Percentiles rank a stretch among this genome's conserved stretches.
These are phyloP conservation scores for Panagrolaimus sp. DNA, from an alignment of 1,140 invertebrate genomes.

Conservation along the genomic window DNA sequence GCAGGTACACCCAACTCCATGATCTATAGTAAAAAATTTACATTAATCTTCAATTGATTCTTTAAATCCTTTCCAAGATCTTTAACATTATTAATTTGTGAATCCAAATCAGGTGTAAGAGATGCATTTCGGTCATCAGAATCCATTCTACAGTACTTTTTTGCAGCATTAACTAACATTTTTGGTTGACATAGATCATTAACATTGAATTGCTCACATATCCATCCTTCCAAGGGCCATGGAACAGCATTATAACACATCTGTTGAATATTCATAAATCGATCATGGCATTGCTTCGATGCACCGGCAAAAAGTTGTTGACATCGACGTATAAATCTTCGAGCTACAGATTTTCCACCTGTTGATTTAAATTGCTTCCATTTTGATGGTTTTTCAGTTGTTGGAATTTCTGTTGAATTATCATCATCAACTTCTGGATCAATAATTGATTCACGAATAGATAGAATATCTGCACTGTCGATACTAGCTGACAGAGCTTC, in stretches of 20 bases:
- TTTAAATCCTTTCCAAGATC: constrained; percentile 23
- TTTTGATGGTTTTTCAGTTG: neutral
- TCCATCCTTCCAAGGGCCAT: constrained; percentile 17
- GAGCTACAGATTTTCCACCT: neutral
- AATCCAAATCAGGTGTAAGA: no score
- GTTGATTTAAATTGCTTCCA: neutral
- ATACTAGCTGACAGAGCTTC: constrained; percentile 25
- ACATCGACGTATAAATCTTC: neutral
- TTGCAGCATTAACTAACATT: constrained; percentile 7
- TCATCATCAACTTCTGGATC: constrained; percentile 7
- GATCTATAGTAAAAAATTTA: constrained; percentile 12
- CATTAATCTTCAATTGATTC: constrained; percentile 31
- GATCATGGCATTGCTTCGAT: constrained; percentile 12
- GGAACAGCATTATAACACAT: constrained; percentile 29
- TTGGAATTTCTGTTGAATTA: constrained; percentile 17
- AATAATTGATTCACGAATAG: neutral
- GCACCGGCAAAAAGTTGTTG: constrained; percentile 6
- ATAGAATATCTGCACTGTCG: constrained; percentile 13
- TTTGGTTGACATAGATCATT: constrained; percentile 23
- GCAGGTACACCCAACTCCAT: no score
- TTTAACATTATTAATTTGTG: constrained; percentile 24
- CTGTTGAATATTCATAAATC: constrained; percentile 35
- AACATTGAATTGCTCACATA: constrained; percentile 31
- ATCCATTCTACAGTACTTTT: constrained; percentile 15
- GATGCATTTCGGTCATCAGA: neutral